These are phyloP conservation scores for Forbesichthys agassizii DNA, from an alignment of 2,113 vertebrate species.

Conservation along the genomic window DNA sequence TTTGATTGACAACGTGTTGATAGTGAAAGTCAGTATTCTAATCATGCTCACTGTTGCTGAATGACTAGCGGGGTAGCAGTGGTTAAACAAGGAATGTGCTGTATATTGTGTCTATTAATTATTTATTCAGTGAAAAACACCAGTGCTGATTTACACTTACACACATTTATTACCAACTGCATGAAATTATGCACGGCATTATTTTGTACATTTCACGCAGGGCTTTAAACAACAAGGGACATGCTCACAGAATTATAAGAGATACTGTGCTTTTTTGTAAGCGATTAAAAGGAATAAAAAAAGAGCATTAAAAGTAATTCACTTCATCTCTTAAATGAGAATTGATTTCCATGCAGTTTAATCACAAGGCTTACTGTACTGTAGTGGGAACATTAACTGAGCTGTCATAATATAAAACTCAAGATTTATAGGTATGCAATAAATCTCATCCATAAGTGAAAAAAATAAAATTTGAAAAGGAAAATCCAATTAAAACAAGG, in stretches of 20 bases:
- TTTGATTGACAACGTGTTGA: conserved; percentile 52
- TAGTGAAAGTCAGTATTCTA: conserved; percentile 11
- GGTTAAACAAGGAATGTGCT: not conserved
- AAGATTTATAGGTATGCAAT: conserved; percentile 15
- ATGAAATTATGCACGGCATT: too few species aligned
- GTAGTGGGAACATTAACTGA: conserved; percentile 4
- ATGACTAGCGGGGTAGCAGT: conserved; percentile 1
- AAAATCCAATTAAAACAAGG: conserved; percentile 23
- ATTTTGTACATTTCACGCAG: too few species aligned
- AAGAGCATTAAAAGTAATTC: not conserved
- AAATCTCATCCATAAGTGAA: not conserved
- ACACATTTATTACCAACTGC: too few species aligned
- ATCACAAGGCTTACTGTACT: not conserved
- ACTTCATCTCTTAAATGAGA: conserved; percentile 7
- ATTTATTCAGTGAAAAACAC: conserved; percentile 13
- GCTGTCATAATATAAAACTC: conserved; percentile 10
- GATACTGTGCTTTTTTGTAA: not conserved
- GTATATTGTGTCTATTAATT: conserved; percentile 23
- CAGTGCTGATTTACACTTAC: too few species aligned
- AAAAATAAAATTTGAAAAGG: not conserved
- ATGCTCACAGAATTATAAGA: not conserved
- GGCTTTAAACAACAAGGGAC: not conserved
- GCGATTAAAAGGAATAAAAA: conserved; percentile 4
- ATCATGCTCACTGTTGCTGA: conserved; percentile 14
- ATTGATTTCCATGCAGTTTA: conserved; percentile 10